These are phyloP conservation scores for Coecobrya sp. DNA, from an alignment of 2,888 invertebrate genomes.

Conservation along the genomic window DNA sequence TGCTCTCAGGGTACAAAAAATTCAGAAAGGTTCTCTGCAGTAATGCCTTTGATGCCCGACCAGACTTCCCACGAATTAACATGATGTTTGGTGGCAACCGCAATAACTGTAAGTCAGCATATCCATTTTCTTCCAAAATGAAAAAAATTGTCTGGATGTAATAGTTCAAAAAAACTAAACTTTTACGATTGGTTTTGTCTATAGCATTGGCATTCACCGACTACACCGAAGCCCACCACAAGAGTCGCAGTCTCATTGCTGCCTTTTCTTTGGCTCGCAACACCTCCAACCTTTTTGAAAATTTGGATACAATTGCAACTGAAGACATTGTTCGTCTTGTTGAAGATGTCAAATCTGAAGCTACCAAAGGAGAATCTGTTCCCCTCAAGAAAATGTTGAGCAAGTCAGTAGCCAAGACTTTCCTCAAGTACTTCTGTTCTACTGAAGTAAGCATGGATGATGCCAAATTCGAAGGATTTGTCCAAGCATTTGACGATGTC, in stretches of 20 bases:
- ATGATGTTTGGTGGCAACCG: slow-evolving; percentile 94
- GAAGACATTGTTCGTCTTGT: slow-evolving; percentile 85
- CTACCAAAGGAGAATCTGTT: slow-evolving; percentile 32
- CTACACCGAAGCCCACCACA: slow-evolving; percentile 87
- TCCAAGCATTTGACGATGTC: slow-evolving; percentile 91
- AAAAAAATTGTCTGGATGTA: neutral
- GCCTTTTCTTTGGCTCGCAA: slow-evolving; percentile 86
- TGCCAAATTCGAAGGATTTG: slow-evolving; percentile 90
- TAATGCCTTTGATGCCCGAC: slow-evolving; percentile 94
- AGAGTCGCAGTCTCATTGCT: slow-evolving; percentile 87
- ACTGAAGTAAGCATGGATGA: slow-evolving; percentile 91
- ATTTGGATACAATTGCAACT: slow-evolving; percentile 86
- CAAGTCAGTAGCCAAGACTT: slow-evolving; percentile 94
- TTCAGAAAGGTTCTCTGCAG: slow-evolving; percentile 83
- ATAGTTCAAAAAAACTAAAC: too few relatives aligned
- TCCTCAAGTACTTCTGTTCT: slow-evolving; percentile 95
- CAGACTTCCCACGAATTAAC: slow-evolving; percentile 93
- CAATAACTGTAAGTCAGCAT: slow-evolving; percentile 93
- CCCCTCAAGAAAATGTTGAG: slow-evolving; percentile 90
- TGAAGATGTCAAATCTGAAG: slow-evolving; percentile 72
- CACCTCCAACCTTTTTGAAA: slow-evolving; percentile 84
- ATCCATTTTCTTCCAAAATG: slow-evolving; percentile 56
- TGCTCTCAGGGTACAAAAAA: slow-evolving; percentile 84
- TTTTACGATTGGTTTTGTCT: slow-evolving; percentile 39
- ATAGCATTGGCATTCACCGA: slow-evolving; percentile 88